Percentiles rank a stretch among this genome's conserved stretches.
Evolutionary conservation across 2,888 invertebrate genomes (phyloP).

Genomic region (Lepetodrilus schrolli): DNA sequence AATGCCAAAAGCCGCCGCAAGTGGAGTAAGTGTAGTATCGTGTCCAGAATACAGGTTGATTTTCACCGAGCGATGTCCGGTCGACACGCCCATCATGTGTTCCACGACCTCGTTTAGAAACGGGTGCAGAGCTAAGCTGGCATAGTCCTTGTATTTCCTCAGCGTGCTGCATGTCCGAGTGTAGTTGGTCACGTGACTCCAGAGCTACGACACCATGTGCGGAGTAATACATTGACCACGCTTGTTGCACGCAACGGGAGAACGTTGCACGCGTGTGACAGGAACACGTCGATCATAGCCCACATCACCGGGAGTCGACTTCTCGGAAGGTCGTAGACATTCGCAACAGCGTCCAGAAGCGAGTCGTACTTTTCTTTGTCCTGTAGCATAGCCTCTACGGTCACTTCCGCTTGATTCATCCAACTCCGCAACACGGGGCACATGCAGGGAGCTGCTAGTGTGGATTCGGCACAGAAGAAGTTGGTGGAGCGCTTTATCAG

Average conservation of each 20-base stretch:
- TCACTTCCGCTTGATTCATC: slow-evolving; percentile 46
- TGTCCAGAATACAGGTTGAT: slow-evolving; percentile 91
- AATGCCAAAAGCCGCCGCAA: slow-evolving; percentile 87
- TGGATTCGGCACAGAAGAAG: slow-evolving; percentile 81
- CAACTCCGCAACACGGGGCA: slow-evolving; percentile 83
- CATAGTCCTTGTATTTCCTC: slow-evolving; percentile 77
- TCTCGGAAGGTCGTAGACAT: slow-evolving; percentile 76
- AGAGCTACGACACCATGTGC: slow-evolving; percentile 50
- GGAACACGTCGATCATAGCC: slow-evolving; percentile 85
- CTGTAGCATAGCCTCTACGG: not conserved
- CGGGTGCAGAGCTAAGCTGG: slow-evolving; percentile 86
- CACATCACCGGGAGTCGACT: slow-evolving; percentile 80
- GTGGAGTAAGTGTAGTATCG: slow-evolving; percentile 90
- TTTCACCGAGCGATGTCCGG: slow-evolving; percentile 38
- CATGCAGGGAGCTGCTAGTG: slow-evolving; percentile 84
- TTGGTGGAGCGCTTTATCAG: slow-evolving; percentile 76
- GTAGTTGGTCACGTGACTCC: slow-evolving; percentile 52
- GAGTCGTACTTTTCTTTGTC: not conserved
- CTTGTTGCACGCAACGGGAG: slow-evolving; percentile 83
- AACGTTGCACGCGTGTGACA: slow-evolving; percentile 90
- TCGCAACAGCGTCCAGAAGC: slow-evolving; percentile 5
- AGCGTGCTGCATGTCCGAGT: slow-evolving; percentile 40
- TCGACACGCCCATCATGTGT: slow-evolving; percentile 48
- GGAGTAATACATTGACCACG: slow-evolving; percentile 66
- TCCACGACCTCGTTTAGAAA: slow-evolving; percentile 85